Percentiles rank a stretch among this genome's conserved stretches.
phyloP scores from a whole-genome alignment of 92 coral and sea anemone genomes.

The Ricordea florida region DNA sequence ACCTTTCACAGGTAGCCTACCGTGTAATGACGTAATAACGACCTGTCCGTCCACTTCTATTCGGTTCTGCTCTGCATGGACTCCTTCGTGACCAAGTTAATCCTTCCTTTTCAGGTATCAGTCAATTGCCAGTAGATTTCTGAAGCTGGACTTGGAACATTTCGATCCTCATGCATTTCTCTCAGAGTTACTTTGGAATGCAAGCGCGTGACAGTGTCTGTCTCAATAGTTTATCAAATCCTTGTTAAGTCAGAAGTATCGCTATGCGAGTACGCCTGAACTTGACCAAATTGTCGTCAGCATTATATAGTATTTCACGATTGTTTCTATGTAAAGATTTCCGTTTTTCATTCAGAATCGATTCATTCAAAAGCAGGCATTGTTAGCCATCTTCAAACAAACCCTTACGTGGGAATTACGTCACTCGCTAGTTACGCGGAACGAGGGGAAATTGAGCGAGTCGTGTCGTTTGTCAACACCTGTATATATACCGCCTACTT shows the following conservation, averaged over 20 bases:
- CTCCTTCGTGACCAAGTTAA: neutral
- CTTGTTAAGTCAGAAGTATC: no score
- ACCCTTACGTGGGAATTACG: neutral
- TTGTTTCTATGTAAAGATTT: no score
- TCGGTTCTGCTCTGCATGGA: neutral
- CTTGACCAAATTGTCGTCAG: no score
- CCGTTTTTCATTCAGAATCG: neutral
- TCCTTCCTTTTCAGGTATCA: conserved; percentile 48
- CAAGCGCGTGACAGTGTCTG: conserved; percentile 1
- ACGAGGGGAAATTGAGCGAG: conserved; percentile 23
- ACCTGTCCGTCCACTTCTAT: no score
- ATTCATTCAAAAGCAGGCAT: neutral
- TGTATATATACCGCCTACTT: neutral
- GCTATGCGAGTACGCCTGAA: no score
- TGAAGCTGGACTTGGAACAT: conserved; percentile 77
- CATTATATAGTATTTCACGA: no score
- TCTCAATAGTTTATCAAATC: no score
- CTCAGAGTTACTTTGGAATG: conserved; percentile 30
- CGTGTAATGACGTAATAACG: no score
- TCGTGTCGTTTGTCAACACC: no score
- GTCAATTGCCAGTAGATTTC: conserved; percentile 71
- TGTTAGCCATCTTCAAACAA: neutral
- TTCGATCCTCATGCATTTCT: conserved; percentile 72
- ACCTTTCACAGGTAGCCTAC: no score
- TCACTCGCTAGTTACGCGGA: neutral